A percentile compares a stretch with the other conserved stretches of the same genome.
phyloP scores from a whole-genome alignment of 2,113 vertebrate species.

The Morone saxatilis region DNA sequence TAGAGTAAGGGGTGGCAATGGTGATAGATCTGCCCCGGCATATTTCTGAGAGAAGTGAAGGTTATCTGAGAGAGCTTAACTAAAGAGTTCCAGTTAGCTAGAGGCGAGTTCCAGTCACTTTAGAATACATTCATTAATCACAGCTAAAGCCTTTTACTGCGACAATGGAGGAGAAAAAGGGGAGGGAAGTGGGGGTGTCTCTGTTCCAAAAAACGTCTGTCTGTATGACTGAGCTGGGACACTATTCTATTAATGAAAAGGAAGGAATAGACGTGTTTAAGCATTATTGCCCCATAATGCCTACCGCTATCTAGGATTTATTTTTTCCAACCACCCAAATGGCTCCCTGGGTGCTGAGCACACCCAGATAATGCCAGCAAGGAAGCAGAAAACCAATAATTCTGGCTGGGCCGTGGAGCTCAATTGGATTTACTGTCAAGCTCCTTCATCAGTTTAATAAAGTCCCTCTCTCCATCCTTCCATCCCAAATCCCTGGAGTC shows the following conservation, averaged over 20 bases:
- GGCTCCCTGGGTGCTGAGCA: slow-evolving; percentile 71
- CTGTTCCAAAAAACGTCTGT: slow-evolving; percentile 32
- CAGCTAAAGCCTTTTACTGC: slow-evolving; percentile 31
- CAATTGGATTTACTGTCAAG: slow-evolving; percentile 78
- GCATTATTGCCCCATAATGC: slow-evolving; percentile 81
- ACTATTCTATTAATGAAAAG: slow-evolving; percentile 78
- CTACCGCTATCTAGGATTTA: slow-evolving; percentile 78
- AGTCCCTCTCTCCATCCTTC: slow-evolving; percentile 57
- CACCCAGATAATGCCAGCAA: slow-evolving; percentile 68
- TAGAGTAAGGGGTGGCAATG: slow-evolving; percentile 4
- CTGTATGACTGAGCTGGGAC: slow-evolving; percentile 66
- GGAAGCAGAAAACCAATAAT: slow-evolving; percentile 79
- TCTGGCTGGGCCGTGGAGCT: slow-evolving; percentile 59
- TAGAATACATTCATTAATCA: slow-evolving; percentile 48
- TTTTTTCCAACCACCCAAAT: slow-evolving; percentile 69
- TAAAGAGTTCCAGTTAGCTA: slow-evolving; percentile 46
- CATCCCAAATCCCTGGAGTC: slow-evolving; percentile 25
- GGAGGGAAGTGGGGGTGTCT: background rate
- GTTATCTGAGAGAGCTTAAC: slow-evolving; percentile 42
- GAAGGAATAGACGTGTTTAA: slow-evolving; percentile 66
- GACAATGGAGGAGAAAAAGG: slow-evolving; percentile 25
- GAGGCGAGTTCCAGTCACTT: slow-evolving; percentile 38
- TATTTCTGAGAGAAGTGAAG: background rate
- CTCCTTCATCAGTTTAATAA: slow-evolving; percentile 81
- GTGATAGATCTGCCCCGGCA: slow-evolving; percentile 34